Evolutionary conservation across 1,140 invertebrate genomes (phyloP), one percentile per base, ranked within the genome.

Genomic region (Drosophila kepulauana): DNA sequence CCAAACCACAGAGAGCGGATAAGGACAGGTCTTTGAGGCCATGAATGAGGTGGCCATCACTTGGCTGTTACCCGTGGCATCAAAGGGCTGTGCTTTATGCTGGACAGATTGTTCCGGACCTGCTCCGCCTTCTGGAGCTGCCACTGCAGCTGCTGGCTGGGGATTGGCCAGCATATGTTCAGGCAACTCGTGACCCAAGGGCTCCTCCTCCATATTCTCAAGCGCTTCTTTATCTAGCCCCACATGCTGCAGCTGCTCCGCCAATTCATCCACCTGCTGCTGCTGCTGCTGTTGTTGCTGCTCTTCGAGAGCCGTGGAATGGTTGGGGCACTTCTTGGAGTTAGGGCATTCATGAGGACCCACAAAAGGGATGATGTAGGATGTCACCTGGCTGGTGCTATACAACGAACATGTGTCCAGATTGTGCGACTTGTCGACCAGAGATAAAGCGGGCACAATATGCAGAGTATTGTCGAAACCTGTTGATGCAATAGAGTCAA

Each of bases 1-100:
- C 96, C 96, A 97, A 1, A 94, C 93, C 45, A 95, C 80, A 46
- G 93, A 94, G 73, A 94, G 92, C 4, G 94, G 94, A 80, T 94
- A 94, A 3, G 93, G 93, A 64, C 94, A 94, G 48, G 92, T 91
- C 76, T 94, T 67, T 89, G 93, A 91, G 93, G 94, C 70, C 93
- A 93, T 65, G 92, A 95, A 79, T 92, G 87, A 91, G 16, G 64
- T 80, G 25, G 75, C 82, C 91, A 92, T 90, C 8, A 92, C 63
- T 56, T 92, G 91, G 20, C 79, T 89, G 57, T 92, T 95, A 93
- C 81, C 94, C 78, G 64, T 93, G 79, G 30, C 93, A 94, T 95
- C 95, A 93, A 94, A 79, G 94, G 94, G 77, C 65, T 93, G 92
- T 65, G 91, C 92, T 63, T 94, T 93, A 75, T 51, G 56, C 56